Base-by-base conservation (phyloP, 2,113 vertebrate genomes). In the Bos javanicus region DNA sequence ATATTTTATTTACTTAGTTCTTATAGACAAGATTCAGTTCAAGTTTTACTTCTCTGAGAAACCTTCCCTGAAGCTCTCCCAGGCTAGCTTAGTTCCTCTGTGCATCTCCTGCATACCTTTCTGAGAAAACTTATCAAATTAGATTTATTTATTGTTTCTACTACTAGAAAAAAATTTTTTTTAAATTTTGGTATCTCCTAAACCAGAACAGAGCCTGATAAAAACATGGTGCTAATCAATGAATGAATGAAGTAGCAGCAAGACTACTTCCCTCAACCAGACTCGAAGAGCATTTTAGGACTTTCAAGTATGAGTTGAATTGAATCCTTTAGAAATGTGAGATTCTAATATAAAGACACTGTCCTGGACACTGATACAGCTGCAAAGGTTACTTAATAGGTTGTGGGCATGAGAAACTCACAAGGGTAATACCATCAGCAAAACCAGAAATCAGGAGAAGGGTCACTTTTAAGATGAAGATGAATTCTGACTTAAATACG, bases 41-140 rank as follows among this genome's bases (percentile, higher is more conserved):
- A 85, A 88, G 56, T 95, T 97, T 95, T 85, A 81, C 85, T 67
- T 95, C 50, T 89, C 56, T 78, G 64, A 82, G 81, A 94, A 97
- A 82, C 13, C 6, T 90, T 85, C 30, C n/a, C 67, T 87, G 54
- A 86, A 97, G 67, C 16, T 56, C 9, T 93, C 56, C 36, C 78
- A 83, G 33, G 33, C 71, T 95, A 90, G 10, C 13, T 76, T 54
- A 87, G 56, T 95, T 93, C 54, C 36, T 96, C 46, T 92, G 46
- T 91, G 60, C 43, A 74, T 23, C 43, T 95, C 54, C 30, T 87
- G 52, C 48, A 62, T 28, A 76, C 3, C 5, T 81, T 87, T 76
- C 67, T 57, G 92, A 96, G 62, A 87, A 97, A 96, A 48, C 17
- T n/a, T 48, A 92, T 9, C 50, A 91, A 92, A 92, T 87, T 83